A percentile compares a stretch with the other conserved stretches of the same genome.
Evolutionary conservation across 2,797 vertebrate species (phyloP).

Genomic region (Pterois miles): DNA sequence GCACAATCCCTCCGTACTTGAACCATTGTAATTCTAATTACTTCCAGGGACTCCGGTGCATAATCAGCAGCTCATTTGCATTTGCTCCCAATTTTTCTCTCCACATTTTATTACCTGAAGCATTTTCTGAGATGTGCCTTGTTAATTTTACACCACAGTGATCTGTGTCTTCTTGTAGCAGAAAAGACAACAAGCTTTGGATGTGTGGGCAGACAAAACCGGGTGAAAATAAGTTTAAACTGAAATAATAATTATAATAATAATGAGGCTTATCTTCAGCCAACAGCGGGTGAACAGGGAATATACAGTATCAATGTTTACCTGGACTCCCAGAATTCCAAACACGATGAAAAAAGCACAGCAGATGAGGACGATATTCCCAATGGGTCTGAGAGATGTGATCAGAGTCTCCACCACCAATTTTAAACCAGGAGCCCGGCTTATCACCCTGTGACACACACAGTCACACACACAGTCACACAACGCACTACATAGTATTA

Average conservation of each 20-base stretch:
- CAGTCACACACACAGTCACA: slow-evolving; percentile 13
- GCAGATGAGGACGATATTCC: slow-evolving; percentile 96
- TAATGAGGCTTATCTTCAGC: slow-evolving; percentile 17
- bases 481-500: background rate
- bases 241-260: background rate
- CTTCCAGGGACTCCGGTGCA: slow-evolving; percentile 54
- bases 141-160: slow-evolving; percentile 43
- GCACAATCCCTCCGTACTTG: slow-evolving; percentile 40
- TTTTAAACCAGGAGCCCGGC: slow-evolving; percentile 94
- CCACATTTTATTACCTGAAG: slow-evolving; percentile 64
- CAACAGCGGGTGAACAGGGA: slow-evolving; percentile 7
- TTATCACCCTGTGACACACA: slow-evolving; percentile 89
- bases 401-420: slow-evolving; percentile 96
- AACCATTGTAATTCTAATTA: slow-evolving; percentile 59
- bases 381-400: slow-evolving; percentile 93
- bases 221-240: slow-evolving; percentile 15
- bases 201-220: slow-evolving; percentile 18
- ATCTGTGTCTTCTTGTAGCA: slow-evolving; percentile 39
- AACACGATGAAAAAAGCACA: slow-evolving; percentile 96
- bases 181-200: slow-evolving; percentile 34
- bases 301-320: slow-evolving; percentile 65
- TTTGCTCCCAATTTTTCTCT: slow-evolving; percentile 55
- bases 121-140: slow-evolving; percentile 34
- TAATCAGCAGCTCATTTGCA: slow-evolving; percentile 74
- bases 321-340: slow-evolving; percentile 96